Base-by-base conservation (phyloP, 1,140 invertebrate species). In the Globodera ellingtonae region DNA sequence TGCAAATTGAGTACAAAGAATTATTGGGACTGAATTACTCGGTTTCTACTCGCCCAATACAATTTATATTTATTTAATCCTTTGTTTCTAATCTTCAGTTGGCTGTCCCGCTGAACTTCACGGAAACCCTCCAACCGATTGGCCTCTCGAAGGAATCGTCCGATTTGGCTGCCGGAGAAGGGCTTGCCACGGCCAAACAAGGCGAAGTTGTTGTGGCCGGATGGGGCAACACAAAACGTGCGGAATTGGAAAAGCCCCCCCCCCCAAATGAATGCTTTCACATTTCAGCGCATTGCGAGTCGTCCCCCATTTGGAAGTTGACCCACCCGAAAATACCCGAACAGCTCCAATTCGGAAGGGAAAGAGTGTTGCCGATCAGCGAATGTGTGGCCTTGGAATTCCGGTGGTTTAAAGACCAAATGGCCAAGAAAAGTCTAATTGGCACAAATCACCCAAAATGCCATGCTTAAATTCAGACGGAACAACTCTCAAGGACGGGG, bases 141-240 rank as follows among this genome's bases (percentile, higher is more conserved):
- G 52, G 75, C 18, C 75, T 77, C 48, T 77, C 75, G 47, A 52
- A 62, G 65, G 69, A 77, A 46, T 47, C 46, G 44, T 44, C 48
- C 35, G 5, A 9, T 52, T 62, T 47, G 56, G 75, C 75, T 18
- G 74, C 66, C 67, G 69, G 62, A 18, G 48, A 50, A 48, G 47
- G 35, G 0, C 18, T 47, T 6, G 50, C 62, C 69, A 62, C 67
- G 65, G 56, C 56, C 56, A 59, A 59, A 18, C 56, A 59, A 5
- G 56, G 56, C 67, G 67, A 70, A 70, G 75, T 77, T 47, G 10
- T 77, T 9, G 75, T 77, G 21, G 62, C 75, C 69, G 75, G 75
- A 7, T 77, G 75, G 75, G 75, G 75, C 65, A 77, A 77, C 69
- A 77, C 75, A 15, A 77, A 77, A 67, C 75, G 75, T 77, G 24